Evolutionary conservation across 1,140 invertebrate genomes (phyloP), one percentile per base, ranked within the genome.

Genomic region (Zophobas atratus): DNA sequence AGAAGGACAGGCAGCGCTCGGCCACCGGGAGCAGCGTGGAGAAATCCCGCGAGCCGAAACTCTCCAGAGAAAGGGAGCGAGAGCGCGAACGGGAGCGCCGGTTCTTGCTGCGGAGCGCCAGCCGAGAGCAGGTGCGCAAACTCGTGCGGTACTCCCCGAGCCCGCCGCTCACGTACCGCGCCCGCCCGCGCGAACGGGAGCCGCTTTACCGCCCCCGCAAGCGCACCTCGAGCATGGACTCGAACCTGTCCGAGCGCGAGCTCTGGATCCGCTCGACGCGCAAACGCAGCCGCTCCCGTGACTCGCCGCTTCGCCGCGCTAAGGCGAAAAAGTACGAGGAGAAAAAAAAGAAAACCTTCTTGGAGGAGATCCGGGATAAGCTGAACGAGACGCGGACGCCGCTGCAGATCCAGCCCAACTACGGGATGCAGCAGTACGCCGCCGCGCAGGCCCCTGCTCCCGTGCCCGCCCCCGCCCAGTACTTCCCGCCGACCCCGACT

Each of bases 321-420:
- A 80, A 57, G 72, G n/a, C 46, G 53, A 60, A 77, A 79, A 71
- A 70, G 35, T 60, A 46, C 32, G 57, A 77, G 4, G 48, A 46
- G 6, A n/a, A 1, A 56, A 80, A 81, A 71, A 82, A 81, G 38
- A 78, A 78, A 70, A 81, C 84, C 1, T 85, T 85, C 74, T 57
- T 85, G 43, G 82, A 85, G 60, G 84, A 85, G 79, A 75, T 85
- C 8, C 75, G 77, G 63, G 79, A 81, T 34, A 85, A 85, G 79
- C 71, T 85, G 8, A 82, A 84, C 60, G 83, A 82, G 80, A 74
- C 73, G 8, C 75, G 75, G 35, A 76, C 56, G 32, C 43, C 48
- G 41, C n/a, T 72, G 38, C 32, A 38, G 20, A n/a, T 43, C 2
- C 38, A 41, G 6, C 6, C n/a, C 5, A 57, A 39, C 2, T 75